Evolutionary conservation across 2,113 vertebrate genomes (phyloP).

Genomic region (Cranoglanis bouderius): DNA sequence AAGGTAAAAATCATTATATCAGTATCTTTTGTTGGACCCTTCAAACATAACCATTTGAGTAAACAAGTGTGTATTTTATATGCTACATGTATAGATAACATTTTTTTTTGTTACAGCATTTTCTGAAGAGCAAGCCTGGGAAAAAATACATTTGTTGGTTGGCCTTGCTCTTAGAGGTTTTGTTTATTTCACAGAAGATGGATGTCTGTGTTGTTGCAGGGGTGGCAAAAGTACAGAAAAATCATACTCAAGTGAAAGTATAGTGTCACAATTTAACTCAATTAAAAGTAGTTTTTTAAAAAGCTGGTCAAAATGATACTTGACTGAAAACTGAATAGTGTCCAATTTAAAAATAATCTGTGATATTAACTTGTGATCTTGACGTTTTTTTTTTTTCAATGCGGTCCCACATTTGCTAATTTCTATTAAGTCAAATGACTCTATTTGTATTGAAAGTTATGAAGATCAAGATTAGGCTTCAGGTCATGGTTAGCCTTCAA

Average conservation of each 20-base stretch:
- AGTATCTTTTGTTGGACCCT: constrained; percentile 65
- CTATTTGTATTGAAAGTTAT: too few relatives aligned
- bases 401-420: too few relatives aligned
- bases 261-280: too few relatives aligned
- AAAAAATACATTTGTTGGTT: background rate
- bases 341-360: background rate
- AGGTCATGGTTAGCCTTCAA: too few relatives aligned
- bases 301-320: too few relatives aligned
- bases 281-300: too few relatives aligned
- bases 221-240: background rate
- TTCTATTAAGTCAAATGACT: too few relatives aligned
- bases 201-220: background rate
- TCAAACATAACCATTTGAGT: constrained; percentile 44
- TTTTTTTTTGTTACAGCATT: background rate
- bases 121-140: background rate
- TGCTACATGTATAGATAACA: background rate
- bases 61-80: background rate
- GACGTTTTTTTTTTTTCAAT: too few relatives aligned
- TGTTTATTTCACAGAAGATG: background rate
- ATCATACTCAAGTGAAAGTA: too few relatives aligned
- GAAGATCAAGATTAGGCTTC: too few relatives aligned
- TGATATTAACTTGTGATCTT: background rate
- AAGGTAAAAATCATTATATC: constrained; percentile 66
- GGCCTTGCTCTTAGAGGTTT: background rate
- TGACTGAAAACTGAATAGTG: too few relatives aligned